A percentile compares a stretch with the other conserved stretches of the same genome.
Evolutionary conservation across 2,888 invertebrate species (phyloP).

Genomic region (Sarcophaga variegata): DNA sequence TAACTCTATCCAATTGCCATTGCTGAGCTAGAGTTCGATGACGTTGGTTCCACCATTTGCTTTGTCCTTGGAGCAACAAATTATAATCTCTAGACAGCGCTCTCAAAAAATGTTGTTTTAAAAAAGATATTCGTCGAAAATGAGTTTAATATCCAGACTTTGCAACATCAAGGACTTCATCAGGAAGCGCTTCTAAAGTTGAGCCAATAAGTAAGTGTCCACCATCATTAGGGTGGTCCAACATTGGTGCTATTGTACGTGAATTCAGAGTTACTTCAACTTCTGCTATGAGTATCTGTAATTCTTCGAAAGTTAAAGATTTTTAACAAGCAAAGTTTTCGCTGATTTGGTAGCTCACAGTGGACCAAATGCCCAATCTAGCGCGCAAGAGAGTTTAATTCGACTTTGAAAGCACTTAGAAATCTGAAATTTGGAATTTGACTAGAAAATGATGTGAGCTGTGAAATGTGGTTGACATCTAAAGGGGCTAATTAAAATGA

Average conservation of each 20-base stretch:
- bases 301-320: no score
- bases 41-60: conserved; percentile 55
- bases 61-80: conserved; percentile 42
- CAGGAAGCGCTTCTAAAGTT: conserved; percentile 41
- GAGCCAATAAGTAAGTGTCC: conserved; percentile 63
- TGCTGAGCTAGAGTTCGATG: conserved; percentile 57
- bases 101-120: conserved; percentile 64
- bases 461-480: no score
- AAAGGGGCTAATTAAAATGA: no score
- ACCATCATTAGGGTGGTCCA: conserved; percentile 48
- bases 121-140: conserved; percentile 52
- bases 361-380: no score
- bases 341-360: no score
- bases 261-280: no score
- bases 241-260: conserved; percentile 22
- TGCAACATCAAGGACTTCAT: conserved; percentile 26
- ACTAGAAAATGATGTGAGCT: no score
- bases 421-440: no score
- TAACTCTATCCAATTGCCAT: conserved; percentile 55
- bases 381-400: no score
- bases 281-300: no score
- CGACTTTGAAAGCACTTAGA: no score
- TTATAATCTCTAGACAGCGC: conserved; percentile 53
- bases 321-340: no score
- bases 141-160: conserved; percentile 40